Conservation (phyloP, 1,140 invertebrate species). For the Drosophila willistoni region DNA sequence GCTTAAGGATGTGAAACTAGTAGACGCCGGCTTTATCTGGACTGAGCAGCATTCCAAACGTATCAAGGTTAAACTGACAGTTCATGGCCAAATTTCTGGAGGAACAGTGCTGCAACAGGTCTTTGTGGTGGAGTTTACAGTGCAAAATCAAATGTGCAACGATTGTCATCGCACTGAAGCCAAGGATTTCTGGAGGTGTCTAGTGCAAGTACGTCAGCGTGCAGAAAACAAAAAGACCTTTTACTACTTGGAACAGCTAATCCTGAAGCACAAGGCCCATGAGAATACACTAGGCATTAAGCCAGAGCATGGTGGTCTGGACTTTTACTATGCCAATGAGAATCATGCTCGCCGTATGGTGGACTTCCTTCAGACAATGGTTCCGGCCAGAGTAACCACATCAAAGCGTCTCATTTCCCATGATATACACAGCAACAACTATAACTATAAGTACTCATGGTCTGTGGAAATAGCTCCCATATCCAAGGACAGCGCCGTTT, state of each 20-base stretch:
- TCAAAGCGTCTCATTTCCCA: constrained; percentile 99
- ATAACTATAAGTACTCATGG: constrained; percentile 97
- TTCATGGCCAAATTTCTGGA: constrained; percentile 96
- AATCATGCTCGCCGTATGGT: constrained; percentile 97
- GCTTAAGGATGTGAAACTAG: constrained; percentile 93
- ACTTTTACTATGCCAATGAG: constrained; percentile 97
- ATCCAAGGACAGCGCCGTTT: constrained; percentile 98
- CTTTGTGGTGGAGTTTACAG: constrained; percentile 96
- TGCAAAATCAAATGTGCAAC: constrained; percentile 98
- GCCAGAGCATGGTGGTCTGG: constrained; percentile 96
- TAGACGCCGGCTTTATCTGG: constrained; percentile 99
- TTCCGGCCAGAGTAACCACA: constrained; percentile 93
- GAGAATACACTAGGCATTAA: constrained; percentile 97
- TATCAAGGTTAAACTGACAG: constrained; percentile 97
- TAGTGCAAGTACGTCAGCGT: constrained; percentile 94
- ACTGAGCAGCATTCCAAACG: constrained; percentile 99
- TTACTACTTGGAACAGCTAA: constrained; percentile 98
- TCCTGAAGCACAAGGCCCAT: constrained; percentile 97
- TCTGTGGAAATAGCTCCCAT: constrained; percentile 98
- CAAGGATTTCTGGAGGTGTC: constrained; percentile 98
- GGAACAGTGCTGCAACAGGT: constrained; percentile 94
- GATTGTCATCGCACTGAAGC: constrained; percentile 98
- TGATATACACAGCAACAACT: constrained; percentile 98
- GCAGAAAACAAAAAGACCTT: constrained; percentile 98
- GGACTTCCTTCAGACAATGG: constrained; percentile 94